Percentiles rank a stretch among this genome's conserved stretches.
These are phyloP conservation scores for Corythaeola cristata DNA, from an alignment of 2,113 vertebrate species.

Conservation along the genomic window DNA sequence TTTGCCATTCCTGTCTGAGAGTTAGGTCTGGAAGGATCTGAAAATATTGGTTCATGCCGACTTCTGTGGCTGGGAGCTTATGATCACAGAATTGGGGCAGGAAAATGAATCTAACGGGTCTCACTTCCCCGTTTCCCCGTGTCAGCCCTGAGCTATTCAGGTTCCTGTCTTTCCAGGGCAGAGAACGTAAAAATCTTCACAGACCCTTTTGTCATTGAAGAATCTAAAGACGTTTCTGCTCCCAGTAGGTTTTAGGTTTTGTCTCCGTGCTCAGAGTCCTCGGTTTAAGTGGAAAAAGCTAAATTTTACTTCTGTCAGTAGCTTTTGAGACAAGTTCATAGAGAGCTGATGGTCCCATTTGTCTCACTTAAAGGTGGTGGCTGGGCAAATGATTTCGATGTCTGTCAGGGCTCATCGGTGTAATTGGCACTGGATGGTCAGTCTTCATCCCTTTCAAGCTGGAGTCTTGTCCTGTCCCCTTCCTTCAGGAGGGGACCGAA, in stretches of 20 bases:
- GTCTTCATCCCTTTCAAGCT: background rate
- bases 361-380: background rate
- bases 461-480: background rate
- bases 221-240: background rate
- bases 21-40: background rate
- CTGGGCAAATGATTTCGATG: background rate
- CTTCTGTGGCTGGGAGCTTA: background rate
- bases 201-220: slow-evolving; percentile 1
- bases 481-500: background rate
- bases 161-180: background rate
- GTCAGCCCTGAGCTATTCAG: background rate
- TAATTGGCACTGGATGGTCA: background rate
- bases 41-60: rapidly evolving
- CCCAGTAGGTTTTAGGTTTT: background rate
- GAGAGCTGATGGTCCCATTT: slow-evolving; percentile 12
- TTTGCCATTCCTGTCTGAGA: background rate
- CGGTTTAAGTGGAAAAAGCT: background rate
- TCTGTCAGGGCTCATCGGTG: background rate
- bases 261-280: background rate
- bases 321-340: background rate
- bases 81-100: slow-evolving; percentile 2
- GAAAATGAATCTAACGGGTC: background rate
- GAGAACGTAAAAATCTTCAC: slow-evolving; percentile 5
- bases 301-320: background rate
- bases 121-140: background rate